phyloP scores from a whole-genome alignment of 1,140 invertebrate species.

The Sipha flava region DNA sequence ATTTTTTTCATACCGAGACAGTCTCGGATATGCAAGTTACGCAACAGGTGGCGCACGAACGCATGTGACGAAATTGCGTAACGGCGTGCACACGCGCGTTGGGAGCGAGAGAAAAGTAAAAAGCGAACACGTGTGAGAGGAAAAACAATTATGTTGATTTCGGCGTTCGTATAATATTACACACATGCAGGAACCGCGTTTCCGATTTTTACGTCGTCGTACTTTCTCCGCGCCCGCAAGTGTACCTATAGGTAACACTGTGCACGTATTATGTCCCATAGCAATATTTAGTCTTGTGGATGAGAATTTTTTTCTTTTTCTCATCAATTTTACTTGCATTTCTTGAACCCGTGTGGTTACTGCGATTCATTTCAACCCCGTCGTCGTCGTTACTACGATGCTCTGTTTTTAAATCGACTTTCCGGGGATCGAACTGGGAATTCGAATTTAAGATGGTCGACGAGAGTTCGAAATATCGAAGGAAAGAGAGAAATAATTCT shows the following conservation, averaged over 20 bases:
- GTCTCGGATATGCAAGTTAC: background rate
- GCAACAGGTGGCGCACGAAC: background rate
- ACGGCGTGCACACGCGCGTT: background rate
- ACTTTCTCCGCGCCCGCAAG: background rate
- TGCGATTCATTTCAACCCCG: too few species aligned
- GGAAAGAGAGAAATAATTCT: too few species aligned
- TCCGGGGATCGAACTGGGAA: too few species aligned
- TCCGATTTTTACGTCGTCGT: background rate
- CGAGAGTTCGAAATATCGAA: too few species aligned
- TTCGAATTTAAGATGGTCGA: too few species aligned
- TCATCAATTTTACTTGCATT: too few species aligned
- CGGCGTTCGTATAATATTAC: background rate
- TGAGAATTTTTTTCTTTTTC: background rate
- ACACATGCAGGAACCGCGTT: background rate
- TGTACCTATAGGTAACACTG: too few species aligned
- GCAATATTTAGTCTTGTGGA: background rate
- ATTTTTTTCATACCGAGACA: background rate
- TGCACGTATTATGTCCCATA: background rate
- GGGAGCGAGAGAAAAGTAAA: background rate
- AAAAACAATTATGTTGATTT: slow-evolving; percentile 4
- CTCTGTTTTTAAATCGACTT: too few species aligned
- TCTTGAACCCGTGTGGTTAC: too few species aligned
- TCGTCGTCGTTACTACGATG: too few species aligned
- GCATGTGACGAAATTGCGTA: background rate
- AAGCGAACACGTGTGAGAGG: background rate